Conservation (phyloP, 2,797 vertebrate genomes). For the Pangasius djambal region DNA sequence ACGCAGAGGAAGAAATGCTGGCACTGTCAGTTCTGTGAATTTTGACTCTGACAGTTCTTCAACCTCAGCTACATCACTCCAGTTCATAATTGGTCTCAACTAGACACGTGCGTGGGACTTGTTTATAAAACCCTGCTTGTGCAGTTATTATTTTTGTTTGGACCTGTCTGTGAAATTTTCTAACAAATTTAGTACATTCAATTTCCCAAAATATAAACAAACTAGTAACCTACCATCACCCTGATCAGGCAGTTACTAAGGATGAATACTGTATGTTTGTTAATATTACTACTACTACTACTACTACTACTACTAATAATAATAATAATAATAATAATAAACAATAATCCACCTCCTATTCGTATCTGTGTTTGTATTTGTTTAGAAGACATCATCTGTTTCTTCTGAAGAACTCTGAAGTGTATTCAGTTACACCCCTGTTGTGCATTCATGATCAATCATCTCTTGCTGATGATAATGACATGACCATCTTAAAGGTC, state of each 20-base stretch:
- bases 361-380: too few relatives aligned
- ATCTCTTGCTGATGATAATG: slow-evolving; percentile 13
- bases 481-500: slow-evolving; percentile 23
- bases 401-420: neutral
- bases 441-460: neutral
- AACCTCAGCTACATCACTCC: neutral
- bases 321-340: neutral
- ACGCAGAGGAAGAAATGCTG: neutral
- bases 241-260: too few relatives aligned
- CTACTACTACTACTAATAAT: neutral
- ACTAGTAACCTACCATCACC: too few relatives aligned
- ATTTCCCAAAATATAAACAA: too few relatives aligned
- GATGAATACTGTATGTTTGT: too few relatives aligned
- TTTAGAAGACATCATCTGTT: neutral
- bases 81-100: neutral
- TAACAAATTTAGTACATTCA: neutral
- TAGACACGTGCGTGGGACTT: neutral
- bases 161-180: neutral
- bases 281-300: neutral
- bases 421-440: neutral
- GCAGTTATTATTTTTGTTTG: neutral
- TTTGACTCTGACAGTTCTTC: too few relatives aligned
- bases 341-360: neutral
- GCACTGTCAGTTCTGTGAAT: neutral
- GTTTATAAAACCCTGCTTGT: neutral